These are phyloP conservation scores for Cryptus armator DNA, from an alignment of 2,888 invertebrate genomes.

Conservation along the genomic window DNA sequence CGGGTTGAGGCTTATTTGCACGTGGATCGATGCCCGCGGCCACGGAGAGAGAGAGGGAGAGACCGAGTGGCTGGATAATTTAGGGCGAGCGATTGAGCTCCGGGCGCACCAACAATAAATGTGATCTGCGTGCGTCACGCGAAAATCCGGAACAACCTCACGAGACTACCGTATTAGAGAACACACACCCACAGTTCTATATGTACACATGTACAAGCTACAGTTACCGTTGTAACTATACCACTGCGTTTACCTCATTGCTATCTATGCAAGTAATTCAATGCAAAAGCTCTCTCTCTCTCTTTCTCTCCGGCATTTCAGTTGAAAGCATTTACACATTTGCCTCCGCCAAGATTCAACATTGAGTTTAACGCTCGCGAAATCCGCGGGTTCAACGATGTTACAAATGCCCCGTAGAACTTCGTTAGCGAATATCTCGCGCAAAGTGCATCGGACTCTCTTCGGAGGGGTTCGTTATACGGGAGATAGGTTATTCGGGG, in stretches of 20 bases:
- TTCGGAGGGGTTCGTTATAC: conserved; percentile 10
- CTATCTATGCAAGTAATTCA: conserved; percentile 4
- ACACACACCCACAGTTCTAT: background rate
- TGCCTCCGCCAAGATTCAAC: conserved; percentile 10
- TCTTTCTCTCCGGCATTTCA: background rate
- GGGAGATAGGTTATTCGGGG: conserved; percentile 70
- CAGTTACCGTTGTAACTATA: background rate
- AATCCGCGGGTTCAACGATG: conserved; percentile 42
- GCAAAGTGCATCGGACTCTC: conserved; percentile 45
- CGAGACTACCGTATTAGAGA: conserved; percentile 13
- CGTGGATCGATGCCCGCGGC: conserved; percentile 57
- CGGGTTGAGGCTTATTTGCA: conserved; percentile 61
- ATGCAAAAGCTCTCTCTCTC: background rate
- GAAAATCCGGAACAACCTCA: conserved; percentile 51
- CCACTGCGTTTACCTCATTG: background rate
- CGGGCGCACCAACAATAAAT: conserved; percentile 59
- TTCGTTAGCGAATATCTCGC: conserved; percentile 38
- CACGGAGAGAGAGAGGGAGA: too few relatives aligned
- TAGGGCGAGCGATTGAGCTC: conserved; percentile 46
- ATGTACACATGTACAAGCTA: background rate
- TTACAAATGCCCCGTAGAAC: conserved; percentile 18
- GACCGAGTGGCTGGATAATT: conserved; percentile 51
- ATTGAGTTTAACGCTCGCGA: conserved; percentile 34
- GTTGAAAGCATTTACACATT: background rate
- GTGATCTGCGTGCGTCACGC: conserved; percentile 65